Conservation (phyloP, 2,113 vertebrate species). For the Silurus asotus region DNA sequence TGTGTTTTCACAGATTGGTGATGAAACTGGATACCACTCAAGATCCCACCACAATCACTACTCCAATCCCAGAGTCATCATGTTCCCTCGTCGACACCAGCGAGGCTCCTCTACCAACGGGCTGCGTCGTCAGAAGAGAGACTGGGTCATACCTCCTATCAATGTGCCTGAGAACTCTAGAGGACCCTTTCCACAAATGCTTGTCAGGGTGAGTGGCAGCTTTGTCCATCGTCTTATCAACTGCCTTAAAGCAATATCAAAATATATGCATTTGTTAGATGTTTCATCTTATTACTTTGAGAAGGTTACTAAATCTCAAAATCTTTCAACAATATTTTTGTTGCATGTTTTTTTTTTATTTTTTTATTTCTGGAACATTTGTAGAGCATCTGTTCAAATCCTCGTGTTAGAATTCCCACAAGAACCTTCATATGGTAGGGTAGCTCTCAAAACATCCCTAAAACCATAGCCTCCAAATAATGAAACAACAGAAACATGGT, state of each 20-base stretch:
- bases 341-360: neutral
- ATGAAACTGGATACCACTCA: slow-evolving; percentile 64
- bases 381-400: neutral
- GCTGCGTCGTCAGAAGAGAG: slow-evolving; percentile 90
- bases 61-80: slow-evolving; percentile 73
- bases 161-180: slow-evolving; percentile 95
- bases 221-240: neutral
- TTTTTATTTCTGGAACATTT: neutral
- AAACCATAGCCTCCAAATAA: slow-evolving; percentile 15
- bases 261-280: neutral
- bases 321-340: slow-evolving; percentile 1
- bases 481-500: slow-evolving; percentile 20
- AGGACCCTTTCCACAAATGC: slow-evolving; percentile 95
- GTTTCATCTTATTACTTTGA: neutral
- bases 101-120: slow-evolving; percentile 72
- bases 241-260: neutral
- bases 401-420: too few species aligned
- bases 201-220: slow-evolving; percentile 87
- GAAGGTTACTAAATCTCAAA: neutral
- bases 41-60: slow-evolving; percentile 72
- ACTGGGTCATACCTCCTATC: slow-evolving; percentile 99
- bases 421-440: neutral
- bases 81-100: slow-evolving; percentile 76
- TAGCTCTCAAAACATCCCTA: neutral
- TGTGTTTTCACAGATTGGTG: slow-evolving; percentile 61